These are phyloP conservation scores for Tinamus guttatus DNA, from an alignment of 2,113 vertebrate species.

Conservation along the genomic window DNA sequence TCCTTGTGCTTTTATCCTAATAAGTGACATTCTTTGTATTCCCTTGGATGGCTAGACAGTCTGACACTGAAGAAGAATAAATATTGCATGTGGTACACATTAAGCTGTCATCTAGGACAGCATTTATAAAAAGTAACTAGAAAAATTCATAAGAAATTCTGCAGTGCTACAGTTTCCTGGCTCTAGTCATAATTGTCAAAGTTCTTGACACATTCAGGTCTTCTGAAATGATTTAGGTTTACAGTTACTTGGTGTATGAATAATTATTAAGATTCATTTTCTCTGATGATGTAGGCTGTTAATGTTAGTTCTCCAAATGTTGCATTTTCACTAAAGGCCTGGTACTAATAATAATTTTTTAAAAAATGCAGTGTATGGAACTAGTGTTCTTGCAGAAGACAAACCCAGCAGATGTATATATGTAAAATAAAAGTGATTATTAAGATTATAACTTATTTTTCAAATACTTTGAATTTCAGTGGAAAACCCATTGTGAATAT, in stretches of 20 bases:
- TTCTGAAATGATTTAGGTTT: constrained; percentile 83
- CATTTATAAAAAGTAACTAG: constrained; percentile 89
- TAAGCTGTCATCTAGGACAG: constrained; percentile 98
- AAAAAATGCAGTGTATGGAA: background rate
- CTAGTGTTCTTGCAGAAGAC: constrained; percentile 6
- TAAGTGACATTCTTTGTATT: constrained; percentile 99
- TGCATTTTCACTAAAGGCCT: constrained; percentile 61
- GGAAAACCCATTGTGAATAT: background rate
- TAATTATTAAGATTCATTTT: constrained; percentile 83
- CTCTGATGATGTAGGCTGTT: constrained; percentile 65
- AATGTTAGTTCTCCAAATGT: constrained; percentile 65
- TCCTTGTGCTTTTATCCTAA: constrained; percentile 99
- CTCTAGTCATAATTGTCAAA: constrained; percentile 99
- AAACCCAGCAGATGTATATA: background rate
- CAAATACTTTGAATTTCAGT: constrained; percentile 46
- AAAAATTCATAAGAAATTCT: constrained; percentile 95
- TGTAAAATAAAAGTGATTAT: constrained; percentile 32
- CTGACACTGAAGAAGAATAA: constrained; percentile 99
- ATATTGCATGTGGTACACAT: constrained; percentile 99
- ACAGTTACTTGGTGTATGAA: constrained; percentile 85
- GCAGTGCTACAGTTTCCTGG: constrained; percentile 91
- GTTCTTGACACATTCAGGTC: constrained; percentile 85
- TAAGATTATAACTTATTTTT: constrained; percentile 20
- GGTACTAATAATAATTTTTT: background rate
- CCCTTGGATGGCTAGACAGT: constrained; percentile 98